phyloP scores from a whole-genome alignment of 2,113 vertebrate genomes.

The Trichomycterus rosablanca region DNA sequence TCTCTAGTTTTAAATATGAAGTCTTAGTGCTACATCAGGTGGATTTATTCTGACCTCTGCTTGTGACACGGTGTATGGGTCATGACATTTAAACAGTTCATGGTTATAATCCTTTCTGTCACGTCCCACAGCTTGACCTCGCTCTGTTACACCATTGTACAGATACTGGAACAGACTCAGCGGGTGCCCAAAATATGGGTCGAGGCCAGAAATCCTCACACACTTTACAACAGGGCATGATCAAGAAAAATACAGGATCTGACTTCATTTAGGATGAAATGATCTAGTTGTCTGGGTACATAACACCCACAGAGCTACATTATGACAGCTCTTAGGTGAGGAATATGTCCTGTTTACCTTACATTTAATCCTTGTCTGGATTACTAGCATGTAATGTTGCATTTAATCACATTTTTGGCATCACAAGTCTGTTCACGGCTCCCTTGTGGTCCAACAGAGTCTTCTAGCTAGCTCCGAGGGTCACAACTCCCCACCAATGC shows the following conservation, averaged over 20 bases:
- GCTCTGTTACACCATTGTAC: background rate
- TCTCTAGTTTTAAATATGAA: background rate
- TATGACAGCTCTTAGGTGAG: background rate
- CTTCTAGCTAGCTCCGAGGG: slow-evolving; percentile 22
- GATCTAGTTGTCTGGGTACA: background rate
- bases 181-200: slow-evolving; percentile 9
- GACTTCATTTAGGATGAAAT: slow-evolving; percentile 1
- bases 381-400: background rate
- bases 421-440: background rate
- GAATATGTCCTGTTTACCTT: slow-evolving; percentile 1
- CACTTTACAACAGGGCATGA: background rate
- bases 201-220: background rate
- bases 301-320: background rate
- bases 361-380: slow-evolving; percentile 5
- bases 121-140: slow-evolving; percentile 20
- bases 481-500: slow-evolving; percentile 6
- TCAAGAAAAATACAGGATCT: background rate
- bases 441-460: slow-evolving; percentile 9
- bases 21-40: too few relatives aligned
- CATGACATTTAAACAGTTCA: slow-evolving; percentile 28
- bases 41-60: slow-evolving; percentile 30
- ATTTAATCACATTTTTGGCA: slow-evolving; percentile 9
- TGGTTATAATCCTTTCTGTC: slow-evolving; percentile 1
- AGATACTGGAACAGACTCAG: background rate
- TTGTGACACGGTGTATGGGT: slow-evolving; percentile 20